These are phyloP conservation scores for Argyra leucocephala DNA, from an alignment of 2,888 invertebrate genomes.

Conservation along the genomic window DNA sequence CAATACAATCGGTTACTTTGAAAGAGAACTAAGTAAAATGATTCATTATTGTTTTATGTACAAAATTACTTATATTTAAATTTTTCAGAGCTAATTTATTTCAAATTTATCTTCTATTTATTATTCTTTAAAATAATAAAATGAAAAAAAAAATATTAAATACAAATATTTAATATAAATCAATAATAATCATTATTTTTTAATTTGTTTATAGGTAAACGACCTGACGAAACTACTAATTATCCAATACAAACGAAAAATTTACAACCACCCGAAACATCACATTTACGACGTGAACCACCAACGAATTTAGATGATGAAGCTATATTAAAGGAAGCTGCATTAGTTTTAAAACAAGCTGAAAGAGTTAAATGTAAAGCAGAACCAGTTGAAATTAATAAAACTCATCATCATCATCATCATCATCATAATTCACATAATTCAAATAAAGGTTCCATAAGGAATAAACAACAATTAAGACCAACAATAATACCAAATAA, in stretches of 20 bases:
- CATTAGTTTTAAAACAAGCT: slow-evolving; percentile 63
- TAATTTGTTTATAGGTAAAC: slow-evolving; percentile 35
- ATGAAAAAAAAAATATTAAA: too few relatives aligned
- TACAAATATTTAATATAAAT: too few relatives aligned
- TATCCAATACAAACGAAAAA: slow-evolving; percentile 37
- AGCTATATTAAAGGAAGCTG: slow-evolving; percentile 67
- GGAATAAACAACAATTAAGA: slow-evolving; percentile 20
- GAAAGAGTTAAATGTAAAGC: slow-evolving; percentile 60
- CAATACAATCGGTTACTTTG: too few relatives aligned
- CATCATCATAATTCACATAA: slow-evolving; percentile 17
- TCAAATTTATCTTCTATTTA: too few relatives aligned
- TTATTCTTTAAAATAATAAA: too few relatives aligned
- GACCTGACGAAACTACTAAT: slow-evolving; percentile 36
- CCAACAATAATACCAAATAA: slow-evolving; percentile 38
- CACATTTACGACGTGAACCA: slow-evolving; percentile 48
- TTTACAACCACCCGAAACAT: slow-evolving; percentile 32
- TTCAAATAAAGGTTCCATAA: slow-evolving; percentile 14
- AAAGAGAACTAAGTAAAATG: too few relatives aligned
- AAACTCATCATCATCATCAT: background rate
- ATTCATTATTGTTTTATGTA: too few relatives aligned
- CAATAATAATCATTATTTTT: background rate
- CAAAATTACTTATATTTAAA: too few relatives aligned
- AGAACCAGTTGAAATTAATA: slow-evolving; percentile 37
- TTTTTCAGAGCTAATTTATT: too few relatives aligned
- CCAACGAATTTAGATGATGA: slow-evolving; percentile 61